These are phyloP conservation scores for Lates calcarifer DNA, from an alignment of 2,113 vertebrate species.

Conservation along the genomic window DNA sequence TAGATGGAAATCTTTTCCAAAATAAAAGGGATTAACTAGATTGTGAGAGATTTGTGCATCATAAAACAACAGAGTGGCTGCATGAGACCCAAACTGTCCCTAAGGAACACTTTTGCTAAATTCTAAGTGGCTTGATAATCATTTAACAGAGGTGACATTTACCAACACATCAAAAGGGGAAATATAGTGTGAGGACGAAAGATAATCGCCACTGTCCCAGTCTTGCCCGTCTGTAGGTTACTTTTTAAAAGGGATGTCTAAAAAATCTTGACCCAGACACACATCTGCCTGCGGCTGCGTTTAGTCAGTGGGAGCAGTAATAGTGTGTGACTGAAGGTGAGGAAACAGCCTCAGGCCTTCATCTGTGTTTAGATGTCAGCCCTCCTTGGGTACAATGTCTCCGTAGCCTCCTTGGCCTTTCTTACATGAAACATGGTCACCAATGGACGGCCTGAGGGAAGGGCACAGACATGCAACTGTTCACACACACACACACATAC, in stretches of 20 bases:
- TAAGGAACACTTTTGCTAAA: conserved; percentile 41
- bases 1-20: conserved; percentile 22
- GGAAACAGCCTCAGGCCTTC: conserved; percentile 74
- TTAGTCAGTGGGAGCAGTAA: conserved; percentile 81
- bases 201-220: conserved; percentile 54
- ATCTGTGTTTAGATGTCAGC: conserved; percentile 77
- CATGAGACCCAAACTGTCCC: conserved; percentile 43
- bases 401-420: conserved; percentile 58
- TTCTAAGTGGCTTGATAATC: conserved; percentile 61
- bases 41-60: conserved; percentile 42
- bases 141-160: conserved; percentile 72
- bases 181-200: conserved; percentile 68
- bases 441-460: conserved; percentile 59
- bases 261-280: conserved; percentile 75
- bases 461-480: conserved; percentile 44
- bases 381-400: conserved; percentile 73
- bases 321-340: conserved; percentile 83
- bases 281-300: conserved; percentile 70
- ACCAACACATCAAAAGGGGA: conserved; percentile 70
- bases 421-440: conserved; percentile 60
- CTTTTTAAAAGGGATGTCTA: conserved; percentile 50
- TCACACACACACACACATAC: conserved; percentile 24
- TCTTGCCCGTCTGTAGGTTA: conserved; percentile 47
- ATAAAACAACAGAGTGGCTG: conserved; percentile 18
- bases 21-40: conserved; percentile 49